These are phyloP conservation scores for Calonectris borealis DNA, from an alignment of 2,113 vertebrate genomes.

Conservation along the genomic window DNA sequence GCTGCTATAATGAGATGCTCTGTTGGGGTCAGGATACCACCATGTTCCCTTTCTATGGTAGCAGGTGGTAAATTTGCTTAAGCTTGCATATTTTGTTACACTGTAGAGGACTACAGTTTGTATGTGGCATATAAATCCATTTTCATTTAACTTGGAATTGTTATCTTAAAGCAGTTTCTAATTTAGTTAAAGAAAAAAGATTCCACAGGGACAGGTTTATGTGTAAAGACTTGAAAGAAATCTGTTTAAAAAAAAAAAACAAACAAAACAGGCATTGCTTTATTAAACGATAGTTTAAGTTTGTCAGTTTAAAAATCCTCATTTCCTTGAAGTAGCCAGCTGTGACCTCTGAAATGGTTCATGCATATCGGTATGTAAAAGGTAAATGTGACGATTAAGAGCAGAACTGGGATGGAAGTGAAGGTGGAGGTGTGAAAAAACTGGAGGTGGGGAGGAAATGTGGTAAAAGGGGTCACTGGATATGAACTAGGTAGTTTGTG, in stretches of 20 bases:
- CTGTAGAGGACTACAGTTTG: neutral
- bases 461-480: neutral
- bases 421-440: neutral
- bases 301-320: neutral
- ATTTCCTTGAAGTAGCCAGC: neutral
- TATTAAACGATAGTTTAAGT: neutral
- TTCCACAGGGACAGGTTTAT: neutral
- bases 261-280: neutral
- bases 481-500: neutral
- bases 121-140: neutral
- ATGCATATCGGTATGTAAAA: neutral
- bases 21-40: neutral
- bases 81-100: constrained; percentile 21
- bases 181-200: neutral
- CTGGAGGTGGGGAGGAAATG: neutral
- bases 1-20: constrained; percentile 20
- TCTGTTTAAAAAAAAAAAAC: neutral
- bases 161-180: neutral
- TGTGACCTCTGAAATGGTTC: neutral
- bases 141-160: neutral
- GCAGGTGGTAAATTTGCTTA: constrained; percentile 52
- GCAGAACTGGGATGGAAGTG: neutral
- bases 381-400: neutral
- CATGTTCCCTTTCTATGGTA: neutral
- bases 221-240: neutral